Evolutionary conservation across 2,888 invertebrate genomes (phyloP).

Genomic region (Tenthredo scrophulariae): DNA sequence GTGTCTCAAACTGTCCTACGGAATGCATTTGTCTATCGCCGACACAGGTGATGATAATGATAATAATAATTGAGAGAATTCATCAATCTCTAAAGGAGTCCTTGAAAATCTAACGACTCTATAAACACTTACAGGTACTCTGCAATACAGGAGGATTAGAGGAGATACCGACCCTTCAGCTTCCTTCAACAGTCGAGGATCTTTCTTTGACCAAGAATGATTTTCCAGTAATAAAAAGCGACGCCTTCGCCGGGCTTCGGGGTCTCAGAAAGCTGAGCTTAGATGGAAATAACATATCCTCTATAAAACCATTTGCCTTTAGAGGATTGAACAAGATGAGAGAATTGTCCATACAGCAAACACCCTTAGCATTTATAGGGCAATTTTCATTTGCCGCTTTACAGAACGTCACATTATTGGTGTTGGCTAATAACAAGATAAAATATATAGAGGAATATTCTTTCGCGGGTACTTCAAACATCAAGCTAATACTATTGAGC

Average conservation of each 20-base stretch:
- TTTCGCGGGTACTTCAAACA: constrained; percentile 92
- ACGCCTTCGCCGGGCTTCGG: constrained; percentile 91
- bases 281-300: constrained; percentile 92
- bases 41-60: constrained; percentile 86
- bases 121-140: constrained; percentile 84
- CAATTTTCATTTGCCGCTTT: constrained; percentile 92
- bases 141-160: constrained; percentile 92
- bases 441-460: constrained; percentile 87
- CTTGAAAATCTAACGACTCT: neutral
- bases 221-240: constrained; percentile 89
- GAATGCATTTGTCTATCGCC: constrained; percentile 93
- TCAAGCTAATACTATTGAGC: constrained; percentile 89
- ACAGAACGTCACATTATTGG: constrained; percentile 88
- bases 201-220: constrained; percentile 92
- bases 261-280: constrained; percentile 90
- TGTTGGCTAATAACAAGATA: constrained; percentile 86
- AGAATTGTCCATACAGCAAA: constrained; percentile 92
- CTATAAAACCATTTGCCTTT: constrained; percentile 92
- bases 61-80: neutral
- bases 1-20: constrained; percentile 84
- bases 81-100: neutral
- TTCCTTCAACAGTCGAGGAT: constrained; percentile 90
- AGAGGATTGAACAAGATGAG: constrained; percentile 88
- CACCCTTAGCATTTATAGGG: constrained; percentile 89
- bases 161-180: constrained; percentile 87